Conservation (phyloP, 2,113 vertebrate genomes). For the Eupsittula cactorum region DNA sequence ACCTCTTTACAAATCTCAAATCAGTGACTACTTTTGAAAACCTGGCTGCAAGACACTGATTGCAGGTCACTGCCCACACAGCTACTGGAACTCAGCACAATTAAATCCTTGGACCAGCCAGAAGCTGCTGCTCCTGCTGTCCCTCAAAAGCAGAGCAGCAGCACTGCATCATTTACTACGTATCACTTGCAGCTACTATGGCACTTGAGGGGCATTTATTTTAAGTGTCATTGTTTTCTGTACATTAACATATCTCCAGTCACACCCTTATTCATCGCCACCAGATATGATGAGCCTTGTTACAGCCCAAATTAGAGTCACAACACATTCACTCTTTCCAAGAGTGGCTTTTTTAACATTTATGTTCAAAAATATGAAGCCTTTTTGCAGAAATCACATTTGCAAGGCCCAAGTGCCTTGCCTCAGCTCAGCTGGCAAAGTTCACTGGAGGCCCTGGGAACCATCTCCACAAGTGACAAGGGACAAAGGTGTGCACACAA, state of each 20-base stretch:
- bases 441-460: not conserved
- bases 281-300: conserved; percentile 3
- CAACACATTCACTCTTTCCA: not conserved
- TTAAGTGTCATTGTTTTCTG: conserved; percentile 6
- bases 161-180: not conserved
- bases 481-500: not conserved
- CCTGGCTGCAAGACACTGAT: not conserved
- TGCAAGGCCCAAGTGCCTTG: not conserved
- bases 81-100: not conserved
- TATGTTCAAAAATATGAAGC: not conserved
- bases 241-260: conserved; percentile 27
- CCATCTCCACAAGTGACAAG: not conserved
- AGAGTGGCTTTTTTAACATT: not conserved
- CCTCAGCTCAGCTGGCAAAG: not conserved
- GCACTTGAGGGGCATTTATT: conserved; percentile 22
- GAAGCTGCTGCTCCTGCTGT: not conserved
- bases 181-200: not conserved
- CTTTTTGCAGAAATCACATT: not conserved
- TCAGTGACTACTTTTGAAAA: not conserved
- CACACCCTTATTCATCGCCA: conserved; percentile 8
- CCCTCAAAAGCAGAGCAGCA: not conserved
- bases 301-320: conserved; percentile 9
- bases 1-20: not conserved
- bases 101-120: not conserved
- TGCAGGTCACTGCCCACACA: not conserved